Percentiles rank a stretch among this genome's conserved stretches.
phyloP scores from a whole-genome alignment of 2,797 vertebrate genomes.

The Merluccius polli region DNA sequence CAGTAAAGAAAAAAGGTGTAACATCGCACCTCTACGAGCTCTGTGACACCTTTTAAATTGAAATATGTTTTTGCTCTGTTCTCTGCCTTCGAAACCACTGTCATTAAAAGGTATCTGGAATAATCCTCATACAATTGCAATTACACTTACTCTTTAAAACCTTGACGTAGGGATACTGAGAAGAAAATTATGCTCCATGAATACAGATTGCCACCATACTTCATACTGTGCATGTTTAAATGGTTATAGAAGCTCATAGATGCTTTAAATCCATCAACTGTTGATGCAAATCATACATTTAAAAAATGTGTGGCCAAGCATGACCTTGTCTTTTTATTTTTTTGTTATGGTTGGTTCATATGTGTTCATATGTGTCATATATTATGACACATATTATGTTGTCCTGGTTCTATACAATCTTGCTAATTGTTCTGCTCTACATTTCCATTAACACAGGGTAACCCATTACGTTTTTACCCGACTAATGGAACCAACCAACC shows the following conservation, averaged over 20 bases:
- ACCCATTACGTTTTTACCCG: not conserved
- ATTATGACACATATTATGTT: not conserved
- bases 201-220: not conserved
- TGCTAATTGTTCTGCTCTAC: not conserved
- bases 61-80: not conserved
- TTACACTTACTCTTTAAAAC: not conserved
- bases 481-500: not conserved
- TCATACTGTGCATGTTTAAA: not conserved
- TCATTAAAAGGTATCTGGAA: not conserved
- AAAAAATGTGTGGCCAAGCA: not conserved
- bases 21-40: conserved; percentile 19
- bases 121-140: not conserved
- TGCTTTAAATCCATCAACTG: not conserved
- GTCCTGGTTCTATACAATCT: not conserved
- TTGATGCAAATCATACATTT: not conserved
- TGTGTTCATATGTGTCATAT: not conserved
- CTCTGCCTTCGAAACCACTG: not conserved
- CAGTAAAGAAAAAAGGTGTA: conserved; percentile 28
- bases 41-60: conserved; percentile 3
- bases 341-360: not conserved
- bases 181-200: not conserved
- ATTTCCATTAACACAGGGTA: not conserved
- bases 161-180: not conserved
- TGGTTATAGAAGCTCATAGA: not conserved
- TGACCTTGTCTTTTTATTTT: not conserved